Evolutionary conservation across 1,140 invertebrate species (phyloP).

Genomic region (Carposina sasakii): DNA sequence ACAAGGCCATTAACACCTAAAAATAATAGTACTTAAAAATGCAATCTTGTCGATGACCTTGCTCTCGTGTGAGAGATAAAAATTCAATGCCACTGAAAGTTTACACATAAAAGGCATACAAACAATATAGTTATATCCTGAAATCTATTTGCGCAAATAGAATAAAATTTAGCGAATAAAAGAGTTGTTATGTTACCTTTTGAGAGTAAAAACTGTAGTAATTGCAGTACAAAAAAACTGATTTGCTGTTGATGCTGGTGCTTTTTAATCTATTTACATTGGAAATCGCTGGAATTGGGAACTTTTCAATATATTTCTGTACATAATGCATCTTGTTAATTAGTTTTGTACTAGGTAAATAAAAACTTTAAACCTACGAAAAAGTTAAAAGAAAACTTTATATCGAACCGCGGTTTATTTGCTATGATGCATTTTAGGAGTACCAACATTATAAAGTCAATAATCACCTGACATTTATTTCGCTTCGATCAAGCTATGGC

Average conservation of each 20-base stretch:
- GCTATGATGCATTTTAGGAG: slow-evolving; percentile 30
- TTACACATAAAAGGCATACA: too few species aligned
- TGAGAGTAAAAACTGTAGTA: slow-evolving; percentile 84
- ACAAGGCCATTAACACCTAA: slow-evolving; percentile 82
- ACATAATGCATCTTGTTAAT: slow-evolving; percentile 50
- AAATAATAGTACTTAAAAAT: slow-evolving; percentile 23
- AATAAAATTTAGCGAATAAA: too few species aligned
- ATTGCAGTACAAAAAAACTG: slow-evolving; percentile 79
- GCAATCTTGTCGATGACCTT: too few species aligned
- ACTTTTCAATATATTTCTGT: slow-evolving; percentile 62
- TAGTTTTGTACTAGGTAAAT: slow-evolving; percentile 11
- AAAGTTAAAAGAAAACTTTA: slow-evolving; percentile 18
- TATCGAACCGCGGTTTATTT: slow-evolving; percentile 26
- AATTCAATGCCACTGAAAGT: too few species aligned
- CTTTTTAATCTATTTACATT: too few species aligned
- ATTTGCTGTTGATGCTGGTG: too few species aligned
- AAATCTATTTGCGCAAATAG: too few species aligned
- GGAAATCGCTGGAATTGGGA: too few species aligned
- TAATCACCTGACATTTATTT: slow-evolving; percentile 56
- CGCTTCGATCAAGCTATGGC: too few species aligned
- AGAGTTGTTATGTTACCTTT: too few species aligned
- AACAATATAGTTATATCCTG: neutral
- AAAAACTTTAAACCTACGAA: slow-evolving; percentile 12
- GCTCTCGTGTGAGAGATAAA: too few species aligned
- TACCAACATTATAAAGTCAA: slow-evolving; percentile 46